Percentiles rank a stretch among this genome's conserved stretches.
phyloP scores from a whole-genome alignment of 64 coral and sea anemone species.

The Montipora cactus region DNA sequence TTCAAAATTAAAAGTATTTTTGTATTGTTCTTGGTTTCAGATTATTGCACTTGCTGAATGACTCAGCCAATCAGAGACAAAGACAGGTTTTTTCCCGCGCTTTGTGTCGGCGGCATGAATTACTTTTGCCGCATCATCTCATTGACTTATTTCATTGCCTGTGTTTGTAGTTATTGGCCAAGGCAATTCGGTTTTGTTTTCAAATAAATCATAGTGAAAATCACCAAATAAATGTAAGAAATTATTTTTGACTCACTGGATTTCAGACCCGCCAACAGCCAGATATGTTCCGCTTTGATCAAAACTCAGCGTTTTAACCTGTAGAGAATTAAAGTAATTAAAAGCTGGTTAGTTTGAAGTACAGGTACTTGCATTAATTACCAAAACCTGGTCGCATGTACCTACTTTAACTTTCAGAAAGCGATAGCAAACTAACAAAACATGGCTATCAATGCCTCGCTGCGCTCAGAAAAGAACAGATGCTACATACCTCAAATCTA shows the following conservation, averaged over 20 bases:
- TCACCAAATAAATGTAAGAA: neutral
- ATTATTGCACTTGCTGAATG: neutral
- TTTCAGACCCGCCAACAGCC: constrained; percentile 94
- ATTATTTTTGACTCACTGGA: constrained; percentile 82
- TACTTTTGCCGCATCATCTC: neutral
- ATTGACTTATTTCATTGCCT: neutral
- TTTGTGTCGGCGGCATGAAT: neutral
- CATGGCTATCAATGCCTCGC: neutral
- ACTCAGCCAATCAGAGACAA: neutral
- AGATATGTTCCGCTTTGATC: constrained; percentile 98
- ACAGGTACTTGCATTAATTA: neutral
- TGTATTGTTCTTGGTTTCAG: too few species aligned
- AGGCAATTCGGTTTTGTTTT: too few species aligned
- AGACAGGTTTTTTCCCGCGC: neutral
- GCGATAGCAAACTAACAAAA: too few species aligned
- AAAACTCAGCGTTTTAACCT: constrained; percentile 99
- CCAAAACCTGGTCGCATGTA: too few species aligned
- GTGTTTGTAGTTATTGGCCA: neutral
- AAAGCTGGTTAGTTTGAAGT: neutral
- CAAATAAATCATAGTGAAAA: too few species aligned
- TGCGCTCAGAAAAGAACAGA: neutral
- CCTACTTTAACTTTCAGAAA: too few species aligned
- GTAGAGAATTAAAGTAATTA: neutral
- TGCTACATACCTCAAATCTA: constrained; percentile 83
- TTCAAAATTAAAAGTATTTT: too few species aligned